Evolutionary conservation across 2,113 vertebrate species (phyloP), one percentile per base, ranked within the genome.

Genomic region (Telmatochromis sp.): DNA sequence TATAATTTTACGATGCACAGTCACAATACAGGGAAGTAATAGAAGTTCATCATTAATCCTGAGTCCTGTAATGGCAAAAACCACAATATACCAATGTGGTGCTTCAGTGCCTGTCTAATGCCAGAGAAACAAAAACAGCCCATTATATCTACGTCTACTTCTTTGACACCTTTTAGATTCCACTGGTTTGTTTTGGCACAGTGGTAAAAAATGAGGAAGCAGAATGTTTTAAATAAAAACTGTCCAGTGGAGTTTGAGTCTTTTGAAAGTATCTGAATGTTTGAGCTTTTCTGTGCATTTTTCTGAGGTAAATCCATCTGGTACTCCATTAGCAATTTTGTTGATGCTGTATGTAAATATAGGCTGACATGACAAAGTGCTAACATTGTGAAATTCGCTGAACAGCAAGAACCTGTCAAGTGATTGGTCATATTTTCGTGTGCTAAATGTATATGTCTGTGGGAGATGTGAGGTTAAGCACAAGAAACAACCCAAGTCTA

Each of bases 41-140:
- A 23, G 40, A 78, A 70, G 42, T 35, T 19, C n/a, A 26, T 79
- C 28, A 57, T 37, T 65, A 53, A n/a, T 23, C 82, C 21, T 1
- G 6, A 75, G 65, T 60, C 40, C 26, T 63, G 6, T 65, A 65
- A 81, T 78, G 17, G 51, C 49, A 60, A 75, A 88, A 83, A 79
- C 82, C 83, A 87, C 82, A 80, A 9, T 7, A 86, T 47, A 81
- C 14, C 65, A 47, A 80, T 47, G 85, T 90, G 84, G 84, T 88
- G 88, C 79, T 91, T 87, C 85, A 91, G 91, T 91, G 90, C 88
- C 92, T 92, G 84, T 84, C 83, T 87, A 57, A 82, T 58, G 79
- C 85, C 87, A 92, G 70, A 86, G 70, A 60, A 55, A 86, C 79
- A 85, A 81, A 51, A 83, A 63, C 10, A 37, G 19, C 9, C 21